Evolutionary conservation across 1,140 invertebrate genomes (phyloP).

Genomic region (Phymorhynchus buccinoides): DNA sequence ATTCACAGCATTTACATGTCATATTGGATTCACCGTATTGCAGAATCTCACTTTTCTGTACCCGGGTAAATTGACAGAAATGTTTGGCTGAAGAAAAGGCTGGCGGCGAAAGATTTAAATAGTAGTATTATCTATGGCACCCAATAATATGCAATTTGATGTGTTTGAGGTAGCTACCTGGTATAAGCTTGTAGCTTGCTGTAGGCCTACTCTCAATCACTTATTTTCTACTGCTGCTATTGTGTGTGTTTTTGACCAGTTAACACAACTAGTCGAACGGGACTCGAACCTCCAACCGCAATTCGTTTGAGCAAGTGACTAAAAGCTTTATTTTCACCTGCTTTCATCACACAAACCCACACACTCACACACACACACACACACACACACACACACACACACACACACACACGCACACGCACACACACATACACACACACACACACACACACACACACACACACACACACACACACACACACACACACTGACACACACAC

Average conservation of each 20-base stretch:
- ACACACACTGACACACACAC: background rate
- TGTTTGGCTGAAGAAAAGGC: too few species aligned
- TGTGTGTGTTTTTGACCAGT: background rate
- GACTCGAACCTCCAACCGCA: background rate
- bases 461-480: slow-evolving; percentile 10
- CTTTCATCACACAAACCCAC: background rate
- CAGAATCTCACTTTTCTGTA: too few species aligned
- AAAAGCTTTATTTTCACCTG: background rate
- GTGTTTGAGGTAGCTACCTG: too few species aligned
- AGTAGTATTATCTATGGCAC: too few species aligned
- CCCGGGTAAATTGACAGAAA: too few species aligned
- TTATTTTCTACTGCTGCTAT: background rate
- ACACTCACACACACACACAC: background rate
- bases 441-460: background rate
- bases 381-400: background rate
- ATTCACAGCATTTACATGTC: too few species aligned
- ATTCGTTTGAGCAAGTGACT: too few species aligned
- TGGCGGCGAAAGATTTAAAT: too few species aligned
- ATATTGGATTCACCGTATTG: too few species aligned
- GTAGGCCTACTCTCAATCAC: background rate
- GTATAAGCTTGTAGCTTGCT: background rate
- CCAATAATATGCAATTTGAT: too few species aligned
- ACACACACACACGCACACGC: slow-evolving; percentile 2
- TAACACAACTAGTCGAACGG: background rate
- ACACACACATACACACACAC: background rate